These are phyloP conservation scores for Diploscapter pachys DNA, from an alignment of 1,140 invertebrate species.

Conservation along the genomic window DNA sequence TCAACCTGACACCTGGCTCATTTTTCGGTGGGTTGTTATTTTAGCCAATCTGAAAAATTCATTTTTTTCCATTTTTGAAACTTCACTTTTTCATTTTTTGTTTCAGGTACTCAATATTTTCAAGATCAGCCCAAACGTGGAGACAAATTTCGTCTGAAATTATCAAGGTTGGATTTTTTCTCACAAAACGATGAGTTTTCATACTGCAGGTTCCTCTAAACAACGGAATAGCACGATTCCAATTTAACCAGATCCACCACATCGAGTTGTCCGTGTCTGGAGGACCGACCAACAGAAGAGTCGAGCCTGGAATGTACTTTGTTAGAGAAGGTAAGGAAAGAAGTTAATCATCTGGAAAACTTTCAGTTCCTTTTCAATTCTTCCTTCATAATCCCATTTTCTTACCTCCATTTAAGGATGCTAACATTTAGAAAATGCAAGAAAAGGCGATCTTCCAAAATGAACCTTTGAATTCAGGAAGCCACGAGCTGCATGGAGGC, in stretches of 20 bases:
- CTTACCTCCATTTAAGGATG: too few relatives aligned
- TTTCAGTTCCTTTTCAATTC: too few relatives aligned
- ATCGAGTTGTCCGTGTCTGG: constrained; percentile 43
- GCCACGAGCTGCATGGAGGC: constrained; percentile 27
- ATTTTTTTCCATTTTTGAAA: not conserved
- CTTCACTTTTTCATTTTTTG: not conserved
- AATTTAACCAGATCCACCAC: constrained; percentile 40
- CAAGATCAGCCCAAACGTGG: constrained; percentile 36
- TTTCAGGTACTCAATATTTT: constrained; percentile 39
- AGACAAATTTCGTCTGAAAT: constrained; percentile 29
- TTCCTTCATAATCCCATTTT: not conserved
- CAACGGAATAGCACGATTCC: constrained; percentile 46
- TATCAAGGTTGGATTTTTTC: constrained; percentile 18
- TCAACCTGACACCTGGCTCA: constrained; percentile 45
- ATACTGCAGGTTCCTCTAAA: constrained; percentile 42
- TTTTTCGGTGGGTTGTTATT: constrained; percentile 33
- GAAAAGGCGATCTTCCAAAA: too few relatives aligned
- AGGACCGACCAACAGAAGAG: constrained; percentile 39
- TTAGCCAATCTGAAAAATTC: not conserved
- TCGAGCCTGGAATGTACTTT: constrained; percentile 49
- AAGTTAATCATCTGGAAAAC: not conserved
- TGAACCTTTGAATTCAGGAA: not conserved
- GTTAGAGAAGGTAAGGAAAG: constrained; percentile 33
- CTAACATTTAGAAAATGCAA: too few relatives aligned
- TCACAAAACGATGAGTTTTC: constrained; percentile 5